These are phyloP conservation scores for Holocentrus rufus DNA, from an alignment of 2,797 vertebrate species.

Conservation along the genomic window DNA sequence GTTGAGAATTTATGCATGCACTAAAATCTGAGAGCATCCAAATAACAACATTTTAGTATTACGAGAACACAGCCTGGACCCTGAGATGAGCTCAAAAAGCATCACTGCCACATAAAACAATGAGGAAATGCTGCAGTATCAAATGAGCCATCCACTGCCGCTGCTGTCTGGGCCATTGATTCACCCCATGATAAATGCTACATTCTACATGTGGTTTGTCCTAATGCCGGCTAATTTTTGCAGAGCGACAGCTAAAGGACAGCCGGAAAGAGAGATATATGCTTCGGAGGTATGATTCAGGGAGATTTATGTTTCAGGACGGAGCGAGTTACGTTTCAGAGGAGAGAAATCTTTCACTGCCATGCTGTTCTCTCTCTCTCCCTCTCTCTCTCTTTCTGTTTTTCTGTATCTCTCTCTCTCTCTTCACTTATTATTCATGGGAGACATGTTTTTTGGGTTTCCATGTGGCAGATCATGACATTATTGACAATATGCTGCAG, in stretches of 20 bases:
- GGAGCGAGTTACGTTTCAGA: slow-evolving; percentile 15
- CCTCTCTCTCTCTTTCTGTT: neutral
- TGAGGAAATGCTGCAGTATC: neutral
- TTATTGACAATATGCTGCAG: too few relatives aligned
- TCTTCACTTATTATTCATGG: neutral
- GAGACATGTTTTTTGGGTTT: too few relatives aligned
- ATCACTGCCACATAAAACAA: neutral
- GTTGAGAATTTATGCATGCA: too few relatives aligned
- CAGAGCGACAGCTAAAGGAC: neutral
- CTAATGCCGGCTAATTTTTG: slow-evolving; percentile 13
- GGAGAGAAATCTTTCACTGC: slow-evolving; percentile 7
- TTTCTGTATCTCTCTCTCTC: neutral
- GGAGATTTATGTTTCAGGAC: neutral
- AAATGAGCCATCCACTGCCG: neutral
- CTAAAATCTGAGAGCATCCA: too few relatives aligned
- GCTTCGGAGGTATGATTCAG: neutral
- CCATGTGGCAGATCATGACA: too few relatives aligned
- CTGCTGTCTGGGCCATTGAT: neutral
- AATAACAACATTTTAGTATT: too few relatives aligned
- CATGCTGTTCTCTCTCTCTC: neutral
- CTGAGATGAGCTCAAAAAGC: neutral
- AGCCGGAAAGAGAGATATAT: slow-evolving; percentile 21
- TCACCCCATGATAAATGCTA: slow-evolving; percentile 21
- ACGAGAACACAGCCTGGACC: neutral
- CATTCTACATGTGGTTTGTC: neutral